Conservation (phyloP, 2,888 invertebrate genomes). For the Gymnosoma rotundatum region DNA sequence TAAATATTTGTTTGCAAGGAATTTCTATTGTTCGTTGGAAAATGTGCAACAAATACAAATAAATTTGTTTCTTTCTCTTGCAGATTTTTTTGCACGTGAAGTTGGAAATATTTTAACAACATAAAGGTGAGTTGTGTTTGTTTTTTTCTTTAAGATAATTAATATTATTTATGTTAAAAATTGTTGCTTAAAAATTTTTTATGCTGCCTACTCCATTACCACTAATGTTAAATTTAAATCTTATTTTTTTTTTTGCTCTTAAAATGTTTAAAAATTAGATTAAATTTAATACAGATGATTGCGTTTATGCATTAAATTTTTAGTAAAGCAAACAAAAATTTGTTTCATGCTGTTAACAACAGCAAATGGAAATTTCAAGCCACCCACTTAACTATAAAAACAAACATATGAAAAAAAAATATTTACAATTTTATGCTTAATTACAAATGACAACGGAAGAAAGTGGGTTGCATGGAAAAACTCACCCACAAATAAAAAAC, state of each 20-base stretch:
- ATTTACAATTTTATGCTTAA: conserved; percentile 64
- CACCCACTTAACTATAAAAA: conserved; percentile 39
- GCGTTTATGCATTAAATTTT: conserved; percentile 29
- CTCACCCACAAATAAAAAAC: neutral
- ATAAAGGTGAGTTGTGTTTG: conserved; percentile 23
- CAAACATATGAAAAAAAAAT: conserved; percentile 24
- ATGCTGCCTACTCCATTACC: neutral
- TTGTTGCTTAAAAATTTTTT: too few relatives aligned
- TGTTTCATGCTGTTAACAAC: conserved; percentile 31
- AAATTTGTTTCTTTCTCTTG: conserved; percentile 23
- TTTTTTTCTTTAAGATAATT: too few relatives aligned
- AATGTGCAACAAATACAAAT: conserved; percentile 4
- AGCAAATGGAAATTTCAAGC: conserved; percentile 31
- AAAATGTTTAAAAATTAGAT: too few relatives aligned
- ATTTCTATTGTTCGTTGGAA: conserved; percentile 47
- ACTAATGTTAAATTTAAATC: too few relatives aligned
- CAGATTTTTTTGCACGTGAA: conserved; percentile 1
- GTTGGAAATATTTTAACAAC: conserved; percentile 8
- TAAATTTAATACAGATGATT: conserved; percentile 10
- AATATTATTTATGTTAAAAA: too few relatives aligned
- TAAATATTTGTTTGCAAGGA: conserved; percentile 20
- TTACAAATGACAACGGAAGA: conserved; percentile 65
- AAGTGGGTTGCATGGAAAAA: conserved; percentile 55
- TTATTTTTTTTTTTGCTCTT: too few relatives aligned
- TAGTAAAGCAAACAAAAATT: conserved; percentile 8